phyloP scores from a whole-genome alignment of 2,888 invertebrate genomes.

The Tiliacea aurago region DNA sequence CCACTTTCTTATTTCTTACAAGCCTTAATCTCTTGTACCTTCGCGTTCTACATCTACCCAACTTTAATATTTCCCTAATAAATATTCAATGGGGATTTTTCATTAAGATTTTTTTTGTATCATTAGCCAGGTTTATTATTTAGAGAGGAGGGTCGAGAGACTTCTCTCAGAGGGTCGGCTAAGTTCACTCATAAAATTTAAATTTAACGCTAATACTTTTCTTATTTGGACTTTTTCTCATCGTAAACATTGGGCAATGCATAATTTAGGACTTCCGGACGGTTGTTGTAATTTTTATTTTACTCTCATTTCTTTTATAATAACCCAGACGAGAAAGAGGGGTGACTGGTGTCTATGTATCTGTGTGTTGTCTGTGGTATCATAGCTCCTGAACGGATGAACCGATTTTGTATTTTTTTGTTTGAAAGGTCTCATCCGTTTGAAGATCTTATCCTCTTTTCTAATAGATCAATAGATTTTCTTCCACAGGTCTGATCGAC shows the following conservation, averaged over 20 bases:
- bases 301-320: constrained; percentile 16
- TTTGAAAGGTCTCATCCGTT: too few relatives aligned
- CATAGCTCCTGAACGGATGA: too few relatives aligned
- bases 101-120: constrained; percentile 75
- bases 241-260: constrained; percentile 64
- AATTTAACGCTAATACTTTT: constrained; percentile 75
- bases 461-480: too few relatives aligned
- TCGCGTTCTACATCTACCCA: constrained; percentile 59
- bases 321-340: too few relatives aligned
- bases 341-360: too few relatives aligned
- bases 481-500: too few relatives aligned
- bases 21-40: constrained; percentile 62
- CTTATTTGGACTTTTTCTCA: constrained; percentile 66
- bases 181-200: constrained; percentile 77
- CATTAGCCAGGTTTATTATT: constrained; percentile 81
- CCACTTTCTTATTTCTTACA: constrained; percentile 46
- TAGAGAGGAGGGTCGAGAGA: constrained; percentile 71
- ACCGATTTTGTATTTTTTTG: too few relatives aligned
- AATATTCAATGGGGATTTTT: constrained; percentile 70
- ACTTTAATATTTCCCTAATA: constrained; percentile 67
- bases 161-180: constrained; percentile 65
- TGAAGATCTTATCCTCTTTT: too few relatives aligned
- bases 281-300: constrained; percentile 46
- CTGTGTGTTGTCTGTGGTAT: too few relatives aligned
- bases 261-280: constrained; percentile 59